A percentile compares a stretch with the other conserved stretches of the same genome.
These are phyloP conservation scores for Macheiramphus alcinus DNA, from an alignment of 2,113 vertebrate species.

Conservation along the genomic window DNA sequence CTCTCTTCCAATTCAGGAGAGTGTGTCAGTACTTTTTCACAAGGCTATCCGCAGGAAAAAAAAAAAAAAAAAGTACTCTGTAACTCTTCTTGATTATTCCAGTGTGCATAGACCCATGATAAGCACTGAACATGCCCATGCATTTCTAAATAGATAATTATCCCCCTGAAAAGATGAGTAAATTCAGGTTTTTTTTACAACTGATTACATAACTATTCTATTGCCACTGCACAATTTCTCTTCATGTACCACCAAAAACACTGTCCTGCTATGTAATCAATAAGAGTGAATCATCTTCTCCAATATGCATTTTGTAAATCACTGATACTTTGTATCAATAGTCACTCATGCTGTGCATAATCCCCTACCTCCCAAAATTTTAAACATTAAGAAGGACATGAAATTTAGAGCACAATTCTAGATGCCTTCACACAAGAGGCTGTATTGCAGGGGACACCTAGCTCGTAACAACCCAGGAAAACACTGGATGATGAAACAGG, in stretches of 20 bases:
- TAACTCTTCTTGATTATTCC: neutral
- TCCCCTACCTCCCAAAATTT: neutral
- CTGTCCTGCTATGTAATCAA: neutral
- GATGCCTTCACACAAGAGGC: neutral
- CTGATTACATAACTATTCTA: neutral
- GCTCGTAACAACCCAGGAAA: neutral
- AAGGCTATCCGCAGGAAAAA: neutral
- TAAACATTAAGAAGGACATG: neutral
- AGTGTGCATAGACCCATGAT: neutral
- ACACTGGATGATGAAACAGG: neutral
- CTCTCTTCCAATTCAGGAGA: neutral
- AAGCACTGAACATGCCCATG: neutral
- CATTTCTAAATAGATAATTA: neutral
- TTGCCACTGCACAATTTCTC: neutral
- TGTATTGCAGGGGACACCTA: neutral
- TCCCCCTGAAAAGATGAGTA: neutral
- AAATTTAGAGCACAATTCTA: neutral
- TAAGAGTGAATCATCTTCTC: neutral
- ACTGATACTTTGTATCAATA: neutral
- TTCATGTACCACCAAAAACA: neutral
- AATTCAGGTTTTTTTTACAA: neutral
- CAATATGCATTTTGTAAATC: neutral
- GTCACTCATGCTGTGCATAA: neutral
- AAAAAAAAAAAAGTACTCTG: neutral
- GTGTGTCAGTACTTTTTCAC: neutral